These are phyloP conservation scores for Pollenia griseotomentosa DNA, from an alignment of 2,888 invertebrate species.

Conservation along the genomic window DNA sequence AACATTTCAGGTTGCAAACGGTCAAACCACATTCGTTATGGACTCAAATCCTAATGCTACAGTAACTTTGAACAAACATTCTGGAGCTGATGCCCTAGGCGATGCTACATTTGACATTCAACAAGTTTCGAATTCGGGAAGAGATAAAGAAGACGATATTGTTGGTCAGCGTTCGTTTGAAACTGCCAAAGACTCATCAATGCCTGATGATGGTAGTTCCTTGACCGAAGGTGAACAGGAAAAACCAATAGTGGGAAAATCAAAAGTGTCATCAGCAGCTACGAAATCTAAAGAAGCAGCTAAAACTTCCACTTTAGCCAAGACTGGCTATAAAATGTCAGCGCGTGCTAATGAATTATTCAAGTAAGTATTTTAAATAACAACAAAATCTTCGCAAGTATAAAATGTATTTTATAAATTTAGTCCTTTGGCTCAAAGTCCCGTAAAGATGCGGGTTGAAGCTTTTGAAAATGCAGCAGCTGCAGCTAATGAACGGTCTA, in stretches of 20 bases:
- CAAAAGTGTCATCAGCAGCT: slow-evolving; percentile 60
- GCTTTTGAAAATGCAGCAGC: slow-evolving; percentile 86
- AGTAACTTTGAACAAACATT: slow-evolving; percentile 72
- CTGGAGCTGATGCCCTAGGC: slow-evolving; percentile 29
- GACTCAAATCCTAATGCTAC: slow-evolving; percentile 76
- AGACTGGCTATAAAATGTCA: slow-evolving; percentile 78
- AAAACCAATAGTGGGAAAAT: slow-evolving; percentile 41
- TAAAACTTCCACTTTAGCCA: slow-evolving; percentile 73
- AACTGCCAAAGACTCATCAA: slow-evolving; percentile 77
- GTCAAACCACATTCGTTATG: slow-evolving; percentile 76
- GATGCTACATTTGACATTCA: slow-evolving; percentile 77
- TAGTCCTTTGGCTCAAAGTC: slow-evolving; percentile 86
- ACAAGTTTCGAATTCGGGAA: slow-evolving; percentile 5
- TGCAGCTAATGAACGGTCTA: slow-evolving; percentile 74
- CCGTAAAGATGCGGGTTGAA: slow-evolving; percentile 87
- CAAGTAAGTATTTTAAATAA: slow-evolving; percentile 78
- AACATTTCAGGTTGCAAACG: slow-evolving; percentile 75
- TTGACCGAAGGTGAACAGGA: slow-evolving; percentile 81
- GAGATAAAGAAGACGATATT: slow-evolving; percentile 54
- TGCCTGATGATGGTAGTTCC: slow-evolving; percentile 78
- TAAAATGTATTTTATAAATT: slow-evolving; percentile 75
- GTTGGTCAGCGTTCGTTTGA: slow-evolving; percentile 76
- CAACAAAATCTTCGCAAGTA: not conserved
- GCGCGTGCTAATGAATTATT: slow-evolving; percentile 82
- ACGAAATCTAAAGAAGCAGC: slow-evolving; percentile 67